phyloP scores from a whole-genome alignment of 2,113 vertebrate species.

The Riparia riparia region DNA sequence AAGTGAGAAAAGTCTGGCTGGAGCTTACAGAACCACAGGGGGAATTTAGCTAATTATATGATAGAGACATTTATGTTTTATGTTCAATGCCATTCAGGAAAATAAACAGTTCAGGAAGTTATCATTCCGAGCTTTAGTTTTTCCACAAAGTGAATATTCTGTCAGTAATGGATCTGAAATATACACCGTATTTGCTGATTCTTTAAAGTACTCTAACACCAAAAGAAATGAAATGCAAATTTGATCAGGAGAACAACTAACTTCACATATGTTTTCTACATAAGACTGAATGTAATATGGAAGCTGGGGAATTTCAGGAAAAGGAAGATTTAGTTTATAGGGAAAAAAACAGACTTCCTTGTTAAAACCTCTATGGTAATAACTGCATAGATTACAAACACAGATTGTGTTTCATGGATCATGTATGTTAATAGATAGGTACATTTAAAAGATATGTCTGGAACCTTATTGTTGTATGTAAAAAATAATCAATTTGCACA shows the following conservation, averaged over 20 bases:
- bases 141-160: background rate
- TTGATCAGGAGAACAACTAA: background rate
- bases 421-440: background rate
- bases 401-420: background rate
- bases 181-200: background rate
- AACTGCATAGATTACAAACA: background rate
- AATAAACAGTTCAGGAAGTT: background rate
- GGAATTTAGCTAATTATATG: background rate
- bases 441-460: background rate
- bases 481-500: background rate
- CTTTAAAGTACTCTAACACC: background rate
- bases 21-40: background rate
- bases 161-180: background rate
- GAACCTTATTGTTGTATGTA: background rate
- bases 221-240: background rate
- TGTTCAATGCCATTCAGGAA: background rate
- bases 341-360: background rate
- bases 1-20: conserved; percentile 25
- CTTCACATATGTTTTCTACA: background rate
- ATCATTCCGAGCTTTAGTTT: background rate
- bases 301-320: background rate
- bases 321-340: background rate
- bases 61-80: background rate
- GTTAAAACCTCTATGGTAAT: background rate
- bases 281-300: background rate